Conservation (phyloP, 2,113 vertebrate species). For the Corydoras sp. region DNA sequence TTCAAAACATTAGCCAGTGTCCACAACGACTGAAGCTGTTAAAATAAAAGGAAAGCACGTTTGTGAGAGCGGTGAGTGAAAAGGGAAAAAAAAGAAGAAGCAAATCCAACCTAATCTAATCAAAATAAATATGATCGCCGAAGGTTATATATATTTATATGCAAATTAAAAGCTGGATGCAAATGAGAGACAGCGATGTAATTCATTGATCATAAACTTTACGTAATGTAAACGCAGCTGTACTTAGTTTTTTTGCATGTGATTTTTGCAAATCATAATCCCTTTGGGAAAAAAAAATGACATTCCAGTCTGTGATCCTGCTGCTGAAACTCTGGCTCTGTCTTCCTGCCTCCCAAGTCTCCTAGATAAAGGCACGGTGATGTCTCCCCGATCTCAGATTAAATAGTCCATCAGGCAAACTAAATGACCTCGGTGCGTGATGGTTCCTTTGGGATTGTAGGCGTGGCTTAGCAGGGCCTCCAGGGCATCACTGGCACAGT, state of each 20-base stretch:
- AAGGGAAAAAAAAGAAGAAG: conserved; percentile 8
- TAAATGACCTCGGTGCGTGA: not conserved
- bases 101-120: conserved; percentile 7
- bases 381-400: conserved; percentile 9
- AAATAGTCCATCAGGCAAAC: conserved; percentile 22
- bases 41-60: not conserved
- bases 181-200: conserved; percentile 3
- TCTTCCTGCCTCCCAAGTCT: conserved; percentile 4
- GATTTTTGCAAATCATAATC: not conserved
- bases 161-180: not conserved
- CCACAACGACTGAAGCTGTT: not conserved
- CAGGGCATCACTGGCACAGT: conserved; percentile 1
- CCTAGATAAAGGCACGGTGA: conserved; percentile 33
- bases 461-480: conserved; percentile 10
- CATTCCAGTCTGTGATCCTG: not conserved
- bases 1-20: too few relatives aligned
- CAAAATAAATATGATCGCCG: conserved; percentile 35
- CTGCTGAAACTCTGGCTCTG: not conserved
- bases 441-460: not conserved
- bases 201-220: not conserved
- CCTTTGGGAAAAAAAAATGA: not conserved
- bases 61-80: not conserved
- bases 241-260: not conserved
- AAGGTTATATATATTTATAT: not conserved
- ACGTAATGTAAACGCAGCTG: not conserved